Evolutionary conservation across 2,888 invertebrate genomes (phyloP).

Genomic region (Octodonta nipae): DNA sequence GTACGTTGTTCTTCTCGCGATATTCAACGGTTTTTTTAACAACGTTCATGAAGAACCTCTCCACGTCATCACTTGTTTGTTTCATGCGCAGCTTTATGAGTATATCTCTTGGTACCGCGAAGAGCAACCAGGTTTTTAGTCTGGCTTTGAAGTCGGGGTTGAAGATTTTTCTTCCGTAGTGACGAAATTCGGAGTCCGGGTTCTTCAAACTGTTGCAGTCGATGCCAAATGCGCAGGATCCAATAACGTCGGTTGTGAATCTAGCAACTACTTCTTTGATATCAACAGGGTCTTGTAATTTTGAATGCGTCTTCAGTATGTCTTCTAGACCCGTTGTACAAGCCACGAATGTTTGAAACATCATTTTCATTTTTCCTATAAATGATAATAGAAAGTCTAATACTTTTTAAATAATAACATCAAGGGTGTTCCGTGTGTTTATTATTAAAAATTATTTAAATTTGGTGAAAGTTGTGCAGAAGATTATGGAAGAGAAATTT

Average conservation of each 20-base stretch:
- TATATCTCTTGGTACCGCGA: constrained; percentile 13
- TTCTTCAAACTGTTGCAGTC: constrained; percentile 43
- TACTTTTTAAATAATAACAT: no score
- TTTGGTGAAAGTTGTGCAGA: no score
- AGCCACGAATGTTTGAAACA: constrained; percentile 46
- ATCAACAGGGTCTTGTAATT: constrained; percentile 23
- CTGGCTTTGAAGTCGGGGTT: constrained; percentile 10
- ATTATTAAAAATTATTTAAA: no score
- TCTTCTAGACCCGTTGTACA: constrained; percentile 40
- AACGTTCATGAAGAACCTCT: constrained; percentile 35
- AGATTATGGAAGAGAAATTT: no score
- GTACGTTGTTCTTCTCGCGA: constrained; percentile 35
- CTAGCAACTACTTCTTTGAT: constrained; percentile 39
- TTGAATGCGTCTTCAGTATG: constrained; percentile 31
- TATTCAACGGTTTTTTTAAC: constrained; percentile 35
- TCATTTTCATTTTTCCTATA: constrained; percentile 45
- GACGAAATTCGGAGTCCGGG: constrained; percentile 36
- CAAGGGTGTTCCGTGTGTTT: no score
- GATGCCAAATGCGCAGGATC: constrained; percentile 45
- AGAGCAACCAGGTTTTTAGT: constrained; percentile 4
- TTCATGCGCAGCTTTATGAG: constrained; percentile 15
- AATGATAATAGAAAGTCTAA: no score
- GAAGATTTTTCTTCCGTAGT: constrained; percentile 15
- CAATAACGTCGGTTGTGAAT: constrained; percentile 46
- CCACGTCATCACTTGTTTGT: constrained; percentile 18